Conservation (phyloP, 2,888 invertebrate species). For the Rhagonycha lutea region DNA sequence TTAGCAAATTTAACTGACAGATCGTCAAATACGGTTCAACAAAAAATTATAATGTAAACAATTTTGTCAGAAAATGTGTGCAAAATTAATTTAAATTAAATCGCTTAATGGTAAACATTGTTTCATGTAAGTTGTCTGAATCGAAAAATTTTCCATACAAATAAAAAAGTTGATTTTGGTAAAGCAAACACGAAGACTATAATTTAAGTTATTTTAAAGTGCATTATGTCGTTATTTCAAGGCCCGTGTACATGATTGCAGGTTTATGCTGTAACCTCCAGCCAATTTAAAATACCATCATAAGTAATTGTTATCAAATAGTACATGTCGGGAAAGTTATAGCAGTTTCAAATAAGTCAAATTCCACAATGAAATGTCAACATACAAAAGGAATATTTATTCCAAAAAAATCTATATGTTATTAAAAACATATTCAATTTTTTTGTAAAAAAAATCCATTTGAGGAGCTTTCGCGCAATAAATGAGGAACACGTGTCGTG, state of each 20-base stretch:
- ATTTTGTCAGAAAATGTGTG: too few relatives aligned
- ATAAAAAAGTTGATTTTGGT: not conserved
- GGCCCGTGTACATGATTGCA: not conserved
- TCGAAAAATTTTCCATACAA: not conserved
- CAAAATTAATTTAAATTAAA: not conserved
- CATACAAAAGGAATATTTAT: not conserved
- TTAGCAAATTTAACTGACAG: not conserved
- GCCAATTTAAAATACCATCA: not conserved
- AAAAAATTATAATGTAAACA: not conserved
- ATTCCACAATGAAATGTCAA: not conserved
- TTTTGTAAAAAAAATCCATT: too few relatives aligned
- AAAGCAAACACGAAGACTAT: not conserved
- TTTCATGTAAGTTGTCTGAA: not conserved
- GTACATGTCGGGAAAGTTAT: not conserved
- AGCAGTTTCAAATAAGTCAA: not conserved
- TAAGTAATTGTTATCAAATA: not conserved
- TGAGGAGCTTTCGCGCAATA: too few relatives aligned
- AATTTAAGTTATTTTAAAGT: not conserved
- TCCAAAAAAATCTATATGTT: not conserved
- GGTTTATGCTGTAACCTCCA: not conserved
- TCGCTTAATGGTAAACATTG: not conserved
- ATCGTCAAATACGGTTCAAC: not conserved
- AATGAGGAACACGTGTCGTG: too few relatives aligned
- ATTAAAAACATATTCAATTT: too few relatives aligned
- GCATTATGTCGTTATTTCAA: not conserved